phyloP scores from a whole-genome alignment of 2,888 invertebrate species.

The Cephus runcator region DNA sequence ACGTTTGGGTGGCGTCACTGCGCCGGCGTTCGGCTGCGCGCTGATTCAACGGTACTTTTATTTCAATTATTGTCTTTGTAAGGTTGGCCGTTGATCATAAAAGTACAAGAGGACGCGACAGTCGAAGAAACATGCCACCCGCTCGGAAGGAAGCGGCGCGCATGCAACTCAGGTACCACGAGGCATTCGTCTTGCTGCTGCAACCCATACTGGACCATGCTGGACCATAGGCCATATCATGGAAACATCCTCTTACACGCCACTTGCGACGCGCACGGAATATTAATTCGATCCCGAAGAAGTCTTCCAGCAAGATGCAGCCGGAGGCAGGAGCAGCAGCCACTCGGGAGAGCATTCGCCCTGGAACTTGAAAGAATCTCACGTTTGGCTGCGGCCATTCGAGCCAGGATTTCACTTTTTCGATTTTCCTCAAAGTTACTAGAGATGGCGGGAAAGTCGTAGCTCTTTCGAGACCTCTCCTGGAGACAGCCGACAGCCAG shows the following conservation, averaged over 20 bases:
- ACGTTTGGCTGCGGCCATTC: too few relatives aligned
- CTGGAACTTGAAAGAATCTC: too few relatives aligned
- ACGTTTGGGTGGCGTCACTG: too few relatives aligned
- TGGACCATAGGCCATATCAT: constrained; percentile 4
- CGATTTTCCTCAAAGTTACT: too few relatives aligned
- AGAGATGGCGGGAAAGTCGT: constrained; percentile 13
- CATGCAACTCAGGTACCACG: constrained; percentile 33
- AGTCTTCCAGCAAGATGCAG: too few relatives aligned
- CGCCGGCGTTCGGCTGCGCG: too few relatives aligned
- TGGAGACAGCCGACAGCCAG: neutral
- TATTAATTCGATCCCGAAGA: constrained; percentile 38
- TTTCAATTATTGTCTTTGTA: constrained; percentile 54
- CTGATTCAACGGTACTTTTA: constrained; percentile 41
- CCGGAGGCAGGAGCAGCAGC: too few relatives aligned
- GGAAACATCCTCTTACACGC: constrained; percentile 24
- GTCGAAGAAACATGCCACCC: constrained; percentile 39
- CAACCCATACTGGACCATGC: constrained; percentile 1
- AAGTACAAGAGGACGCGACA: constrained; percentile 23
- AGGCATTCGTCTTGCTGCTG: constrained; percentile 39
- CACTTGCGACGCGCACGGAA: constrained; percentile 30
- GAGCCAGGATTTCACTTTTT: too few relatives aligned
- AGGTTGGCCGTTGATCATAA: constrained; percentile 49
- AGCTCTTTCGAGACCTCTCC: neutral
- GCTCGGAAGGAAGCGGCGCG: constrained; percentile 32
- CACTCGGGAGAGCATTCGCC: too few relatives aligned